These are phyloP conservation scores for Otocyon megalotis DNA, from an alignment of 2,113 vertebrate genomes.

Conservation along the genomic window DNA sequence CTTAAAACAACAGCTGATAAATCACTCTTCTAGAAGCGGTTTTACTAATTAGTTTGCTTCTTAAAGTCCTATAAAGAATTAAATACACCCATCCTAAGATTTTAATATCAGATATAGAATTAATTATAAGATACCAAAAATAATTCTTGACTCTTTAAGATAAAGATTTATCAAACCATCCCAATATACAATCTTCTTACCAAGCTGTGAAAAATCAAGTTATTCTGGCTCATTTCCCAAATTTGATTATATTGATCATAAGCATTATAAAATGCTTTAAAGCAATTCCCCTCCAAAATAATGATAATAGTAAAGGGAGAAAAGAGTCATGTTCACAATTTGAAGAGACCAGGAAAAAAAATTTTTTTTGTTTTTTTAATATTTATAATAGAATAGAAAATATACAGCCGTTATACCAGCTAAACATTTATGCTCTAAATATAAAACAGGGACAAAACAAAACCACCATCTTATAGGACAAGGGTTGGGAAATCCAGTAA, in stretches of 20 bases:
- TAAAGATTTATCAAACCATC: conserved; percentile 31
- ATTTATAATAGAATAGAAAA: conserved; percentile 1
- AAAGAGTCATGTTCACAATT: background rate
- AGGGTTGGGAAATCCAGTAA: background rate
- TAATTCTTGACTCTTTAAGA: background rate
- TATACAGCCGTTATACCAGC: background rate
- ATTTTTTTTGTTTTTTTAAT: background rate
- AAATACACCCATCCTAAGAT: conserved; percentile 5
- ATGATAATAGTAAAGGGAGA: background rate
- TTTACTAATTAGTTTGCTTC: conserved; percentile 37
- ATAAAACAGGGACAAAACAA: background rate
- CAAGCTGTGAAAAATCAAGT: conserved; percentile 34
- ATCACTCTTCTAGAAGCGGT: conserved; percentile 1
- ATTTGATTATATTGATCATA: background rate
- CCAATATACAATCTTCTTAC: background rate
- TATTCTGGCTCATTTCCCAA: conserved; percentile 1
- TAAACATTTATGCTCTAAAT: background rate
- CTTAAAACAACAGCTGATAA: conserved; percentile 4
- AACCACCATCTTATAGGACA: background rate
- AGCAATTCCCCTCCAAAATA: background rate
- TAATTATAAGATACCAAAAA: conserved; percentile 36
- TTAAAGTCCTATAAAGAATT: conserved; percentile 10
- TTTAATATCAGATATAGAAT: background rate
- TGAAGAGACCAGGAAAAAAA: background rate
- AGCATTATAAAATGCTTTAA: conserved; percentile 23